Base-by-base conservation (phyloP, 2,888 invertebrate genomes). In the Drosophila colorata region DNA sequence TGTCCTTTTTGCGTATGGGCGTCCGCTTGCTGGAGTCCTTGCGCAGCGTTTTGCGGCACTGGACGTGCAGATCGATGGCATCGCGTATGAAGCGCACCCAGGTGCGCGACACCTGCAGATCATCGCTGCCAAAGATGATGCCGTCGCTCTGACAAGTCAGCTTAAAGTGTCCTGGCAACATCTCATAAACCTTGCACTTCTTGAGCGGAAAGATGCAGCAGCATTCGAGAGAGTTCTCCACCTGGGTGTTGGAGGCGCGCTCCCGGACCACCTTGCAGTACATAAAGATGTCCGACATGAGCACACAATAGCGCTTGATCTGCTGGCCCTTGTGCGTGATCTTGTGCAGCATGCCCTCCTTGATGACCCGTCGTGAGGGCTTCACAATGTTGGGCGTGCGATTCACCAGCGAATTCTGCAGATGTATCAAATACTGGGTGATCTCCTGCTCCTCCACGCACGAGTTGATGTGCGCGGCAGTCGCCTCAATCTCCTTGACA, bases 381-480 rank as follows among this genome's bases (percentile, higher is more conserved):
- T 94, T 94, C 1, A 96, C 93, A 40, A 96, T 94, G 78, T 94
- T 94, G 1, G 95, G 95, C 18, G 94, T 94, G 4, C 94, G 93
- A 77, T 94, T 94, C 5, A 93, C 91, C 18, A 96, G 92, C 38
- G 94, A 94, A 61, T 94, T 94, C 89, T 96, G 96, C 14, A 96
- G 92, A 88, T 94, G 94, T 13, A 96, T 90, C 78, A 96, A 93
- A 80, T 94, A 93, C 90, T 95, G 94, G 51, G 95, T 94, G 78
- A 95, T 95, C 90, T 96, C 96, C 87, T 96, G 95, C 78, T 96
- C 95, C 67, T 94, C 94, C 4, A 96, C 94, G 51, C 95, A 93
- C n/a, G 94, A 93, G 82, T 96, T 95, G 48, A 96, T 95, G 84
- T 96, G 96, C 4, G 93, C 92, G 1, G 95, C 95, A 13, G 95